Base-by-base conservation (phyloP, 1,140 invertebrate genomes). In the Musca vetustissima region DNA sequence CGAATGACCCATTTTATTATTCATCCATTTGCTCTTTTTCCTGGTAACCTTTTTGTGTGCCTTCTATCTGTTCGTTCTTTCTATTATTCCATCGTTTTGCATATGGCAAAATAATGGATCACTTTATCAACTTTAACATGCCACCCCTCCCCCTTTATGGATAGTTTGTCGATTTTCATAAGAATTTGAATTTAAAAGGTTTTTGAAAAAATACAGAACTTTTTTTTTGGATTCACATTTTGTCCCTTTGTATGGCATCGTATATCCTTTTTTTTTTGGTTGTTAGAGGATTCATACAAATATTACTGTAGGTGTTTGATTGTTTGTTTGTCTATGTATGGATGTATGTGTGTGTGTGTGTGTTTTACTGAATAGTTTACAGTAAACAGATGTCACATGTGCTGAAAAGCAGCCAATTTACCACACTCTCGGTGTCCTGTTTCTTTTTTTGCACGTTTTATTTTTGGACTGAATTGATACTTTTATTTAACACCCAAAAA, bases 381-480 rank as follows among this genome's bases (percentile, higher is more conserved):
- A 61, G 47, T 72, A 76, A 79, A 80, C 78, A 80, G 78, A 80
- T 80, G 78, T 80, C 80, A 76, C 78, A 80, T 70, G 73, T 77
- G 78, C 80, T 80, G 78, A 80, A 77, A 80, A 79, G 75, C 76
- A 80, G 78, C 78, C 78, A 80, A 79, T 79, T 80, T 80, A 76
- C 50, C 57, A 61, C 57, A 61, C 57, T 61, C 21, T 61, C 57
- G 19, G 4, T 59, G 25, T 17, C 6, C 15, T n/a, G n/a, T 28
- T 28, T 28, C 3, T 8, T 28, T 8, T 61, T 61, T 43, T 61
- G 14, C 25, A 15, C 15, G 24, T 57, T 57, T 53, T n/a, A n/a
- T n/a, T n/a, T 57, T 7, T n/a, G 8, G 3, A 28, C 8, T 15
- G 25, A 28, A 28, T 59, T 0, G 24, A 28, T 59, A 28, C 28